phyloP scores from a whole-genome alignment of 2,888 invertebrate species.

The Oligia latruncula region DNA sequence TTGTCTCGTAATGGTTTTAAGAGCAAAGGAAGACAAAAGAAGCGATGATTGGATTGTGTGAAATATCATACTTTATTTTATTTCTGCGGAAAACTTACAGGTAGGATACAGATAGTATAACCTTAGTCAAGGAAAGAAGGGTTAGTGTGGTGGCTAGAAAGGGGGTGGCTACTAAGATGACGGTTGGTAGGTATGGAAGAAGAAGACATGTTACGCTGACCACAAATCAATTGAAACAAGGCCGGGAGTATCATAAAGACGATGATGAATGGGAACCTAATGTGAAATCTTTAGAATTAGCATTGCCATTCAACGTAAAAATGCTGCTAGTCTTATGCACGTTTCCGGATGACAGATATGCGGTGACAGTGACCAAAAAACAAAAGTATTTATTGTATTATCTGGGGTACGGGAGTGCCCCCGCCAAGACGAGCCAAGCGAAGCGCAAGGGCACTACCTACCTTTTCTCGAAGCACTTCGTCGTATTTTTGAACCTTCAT shows the following conservation, averaged over 20 bases:
- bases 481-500: too few relatives aligned
- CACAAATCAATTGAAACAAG: neutral
- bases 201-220: neutral
- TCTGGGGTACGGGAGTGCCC: too few relatives aligned
- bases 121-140: neutral
- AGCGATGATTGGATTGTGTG: neutral
- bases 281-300: too few relatives aligned
- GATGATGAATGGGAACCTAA: neutral
- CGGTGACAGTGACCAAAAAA: too few relatives aligned
- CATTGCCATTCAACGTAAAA: too few relatives aligned
- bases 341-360: too few relatives aligned
- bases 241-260: neutral
- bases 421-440: too few relatives aligned
- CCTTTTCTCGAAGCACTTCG: too few relatives aligned
- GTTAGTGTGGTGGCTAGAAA: neutral
- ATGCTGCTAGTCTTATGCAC: too few relatives aligned
- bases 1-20: neutral
- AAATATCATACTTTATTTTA: neutral
- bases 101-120: too few relatives aligned
- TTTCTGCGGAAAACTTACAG: neutral
- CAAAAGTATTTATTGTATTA: too few relatives aligned
- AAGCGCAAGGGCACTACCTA: too few relatives aligned
- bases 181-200: neutral
- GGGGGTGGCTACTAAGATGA: neutral
- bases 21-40: neutral